Evolutionary conservation across 2,113 vertebrate species (phyloP), one percentile per base, ranked within the genome.

Genomic region (Micronycteris hirsuta): DNA sequence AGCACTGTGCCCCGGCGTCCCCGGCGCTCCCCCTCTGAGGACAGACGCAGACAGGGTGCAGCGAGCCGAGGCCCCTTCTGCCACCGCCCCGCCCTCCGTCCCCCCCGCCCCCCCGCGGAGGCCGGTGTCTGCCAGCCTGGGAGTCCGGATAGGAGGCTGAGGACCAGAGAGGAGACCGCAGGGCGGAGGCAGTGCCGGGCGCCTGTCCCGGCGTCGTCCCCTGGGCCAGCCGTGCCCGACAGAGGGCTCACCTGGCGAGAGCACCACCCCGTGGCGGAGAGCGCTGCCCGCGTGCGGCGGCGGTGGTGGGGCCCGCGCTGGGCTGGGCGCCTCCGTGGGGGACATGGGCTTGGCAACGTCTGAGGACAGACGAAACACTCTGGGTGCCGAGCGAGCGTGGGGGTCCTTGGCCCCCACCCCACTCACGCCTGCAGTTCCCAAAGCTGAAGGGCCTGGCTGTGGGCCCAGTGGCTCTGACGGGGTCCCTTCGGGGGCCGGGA

Each of bases 351-450:
- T 96, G 74, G 52, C 7, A 3, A 78, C 78, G 90, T 91, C 91
- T 97, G 24, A 24, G n/a, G 71, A 67, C 4, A 90, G 96, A 95
- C 86, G 65, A 82, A 81, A 85, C 4, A 38, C 8, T 67, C 43
- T 49, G 38, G 52, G 96, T 61, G 88, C 91, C 52, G 63, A 86
- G 67, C 36, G 5, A 33, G 10, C 12, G 4, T 36, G 73, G 33
- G 33, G 45, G n/a, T 12, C 52, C 17, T 56, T 86, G 7, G 24
- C 28, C 20, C 16, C 56, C 0, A 1, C 31, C 73, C 10, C 24
- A 41, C 14, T 38, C 10, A 20, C 2, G 8, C 33, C 70, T n/a
- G 49, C 20, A 84, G n/a, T 20, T 56, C 86, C 83, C 81, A 82
- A 82, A 68, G 38, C 76, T 13, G n/a, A 52, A 16, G 33, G 71